A percentile compares a stretch with the other conserved stretches of the same genome.
These are phyloP conservation scores for Branchinecta sandiegonensis DNA, from an alignment of 2,888 invertebrate genomes.

Conservation along the genomic window DNA sequence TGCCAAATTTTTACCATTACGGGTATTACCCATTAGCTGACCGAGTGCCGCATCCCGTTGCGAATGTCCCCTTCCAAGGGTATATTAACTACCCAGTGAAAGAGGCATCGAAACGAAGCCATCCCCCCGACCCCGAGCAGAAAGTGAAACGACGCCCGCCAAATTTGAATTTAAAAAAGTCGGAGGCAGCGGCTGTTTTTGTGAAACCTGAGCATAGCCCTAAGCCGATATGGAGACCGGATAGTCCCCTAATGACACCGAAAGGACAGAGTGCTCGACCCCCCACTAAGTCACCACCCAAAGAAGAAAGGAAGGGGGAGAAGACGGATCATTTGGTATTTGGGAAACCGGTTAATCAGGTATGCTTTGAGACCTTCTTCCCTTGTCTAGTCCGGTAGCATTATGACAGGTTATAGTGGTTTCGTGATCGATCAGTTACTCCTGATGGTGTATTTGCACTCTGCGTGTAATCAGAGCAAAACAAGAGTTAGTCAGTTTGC, in stretches of 20 bases:
- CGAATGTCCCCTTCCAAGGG: not conserved
- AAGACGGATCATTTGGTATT: no score
- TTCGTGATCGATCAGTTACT: no score
- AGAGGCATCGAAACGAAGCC: not conserved
- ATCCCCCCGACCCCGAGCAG: not conserved
- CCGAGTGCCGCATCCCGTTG: not conserved
- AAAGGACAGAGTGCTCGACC: not conserved
- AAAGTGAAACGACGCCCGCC: slow-evolving; percentile 10
- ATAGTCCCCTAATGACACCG: not conserved
- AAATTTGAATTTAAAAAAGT: slow-evolving; percentile 8
- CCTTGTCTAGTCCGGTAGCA: no score
- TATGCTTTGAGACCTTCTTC: no score
- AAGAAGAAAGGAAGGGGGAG: no score
- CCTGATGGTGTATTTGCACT: no score
- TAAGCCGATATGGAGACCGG: not conserved
- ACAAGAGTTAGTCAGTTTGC: no score
- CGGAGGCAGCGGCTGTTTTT: not conserved
- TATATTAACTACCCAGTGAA: not conserved
- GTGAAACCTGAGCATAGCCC: not conserved
- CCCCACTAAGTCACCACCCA: not conserved
- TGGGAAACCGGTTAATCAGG: no score
- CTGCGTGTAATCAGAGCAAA: no score
- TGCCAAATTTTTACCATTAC: slow-evolving; percentile 3
- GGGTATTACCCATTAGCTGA: slow-evolving; percentile 11
- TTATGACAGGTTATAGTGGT: no score